Base-by-base conservation (phyloP, 2,797 vertebrate species). In the Cyprinella venusta region DNA sequence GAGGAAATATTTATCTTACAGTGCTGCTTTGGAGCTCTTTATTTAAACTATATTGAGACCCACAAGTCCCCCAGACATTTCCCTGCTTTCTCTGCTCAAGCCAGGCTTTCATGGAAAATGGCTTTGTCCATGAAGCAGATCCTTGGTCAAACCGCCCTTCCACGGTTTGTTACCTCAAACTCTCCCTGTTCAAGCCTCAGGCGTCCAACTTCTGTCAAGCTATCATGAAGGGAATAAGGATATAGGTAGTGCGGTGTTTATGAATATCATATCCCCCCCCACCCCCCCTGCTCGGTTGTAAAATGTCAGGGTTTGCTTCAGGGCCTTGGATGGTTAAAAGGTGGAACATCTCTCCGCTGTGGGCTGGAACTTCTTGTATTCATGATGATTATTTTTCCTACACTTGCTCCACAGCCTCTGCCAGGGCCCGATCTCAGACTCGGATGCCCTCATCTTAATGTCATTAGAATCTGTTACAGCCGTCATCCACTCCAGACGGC, bases 331-430 rank as follows among this genome's bases (percentile, higher is more conserved):
- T 64, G 85, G 90, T 87, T 52, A 61, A 72, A 85, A 90, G 86
- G 90, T 85, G 87, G 88, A 92, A 79, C 87, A 88, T 88, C 89
- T 88, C 87, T 88, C 87, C 87, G 76, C 86, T 52, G 38, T 52
- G 65, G 54, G 86, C 89, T 88, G 85, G 90, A 81, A 88, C 87
- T 89, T 89, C 86, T 84, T 90, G 90, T 90, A 90, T 90, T 89
- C 74, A 8, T 89, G 90, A 87, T 88, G 90, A 92, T 93, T 93
- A 91, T 92, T 92, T 65, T 92, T 92, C 86, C 90, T 89, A 86
- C 87, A 77, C 82, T 90, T 78, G 64, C 45, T 63, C 64, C 38
- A 45, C 9, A 42, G 76, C 59, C 80, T 56, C 40, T 85, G 75
- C 63, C 82, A 80, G 38, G 36, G 40, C 16, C 5, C 38, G 4